Base-by-base conservation (phyloP, 2,888 invertebrate species). In the Mermis nigrescens region DNA sequence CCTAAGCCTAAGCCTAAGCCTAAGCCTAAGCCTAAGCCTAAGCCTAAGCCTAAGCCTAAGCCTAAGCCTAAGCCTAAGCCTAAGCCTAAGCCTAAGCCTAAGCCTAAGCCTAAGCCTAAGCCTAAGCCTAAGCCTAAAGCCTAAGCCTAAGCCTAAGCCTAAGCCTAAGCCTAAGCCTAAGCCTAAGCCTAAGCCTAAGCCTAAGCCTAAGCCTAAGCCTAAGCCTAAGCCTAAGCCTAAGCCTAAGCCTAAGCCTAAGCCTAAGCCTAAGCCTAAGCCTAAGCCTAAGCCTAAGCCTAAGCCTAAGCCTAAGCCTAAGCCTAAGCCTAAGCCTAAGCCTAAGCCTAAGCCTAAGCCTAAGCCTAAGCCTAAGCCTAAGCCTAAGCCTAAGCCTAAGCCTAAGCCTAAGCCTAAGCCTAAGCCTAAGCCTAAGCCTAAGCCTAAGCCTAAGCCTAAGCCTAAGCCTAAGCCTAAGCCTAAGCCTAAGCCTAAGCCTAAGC, bases 381-480 rank as follows among this genome's bases (percentile, higher is more conserved):
- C 48, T 48, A 48, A n/a, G 48, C 24, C 48, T n/a, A 48, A 48
- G 48, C 48, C 48, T 48, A 48, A 48, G 48, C 48, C 12, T 48
- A 48, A 48, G 48, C 48, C 48, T 12, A 24, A 24, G 48, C 48
- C 48, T 12, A 48, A 48, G 48, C 48, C 48, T 12, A 48, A 48
- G 48, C 48, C 48, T 48, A 24, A 48, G 24, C 48, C 48, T 48
- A 24, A 48, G 48, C 48, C 48, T 48, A 48, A 48, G 48, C 48
- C 48, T 48, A 48, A 48, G 24, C 48, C 24, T 48, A 48, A 48
- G 48, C 48, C 48, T 48, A 48, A 48, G 48, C 48, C 48, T 48
- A 48, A 38, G 48, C 24, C 48, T 48, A 48, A 48, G 12, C 24
- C 19, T 48, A 48, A 48, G 48, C 48, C 48, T 24, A 12, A 48